phyloP scores from a whole-genome alignment of 2,113 vertebrate genomes.

The Zeus faber region DNA sequence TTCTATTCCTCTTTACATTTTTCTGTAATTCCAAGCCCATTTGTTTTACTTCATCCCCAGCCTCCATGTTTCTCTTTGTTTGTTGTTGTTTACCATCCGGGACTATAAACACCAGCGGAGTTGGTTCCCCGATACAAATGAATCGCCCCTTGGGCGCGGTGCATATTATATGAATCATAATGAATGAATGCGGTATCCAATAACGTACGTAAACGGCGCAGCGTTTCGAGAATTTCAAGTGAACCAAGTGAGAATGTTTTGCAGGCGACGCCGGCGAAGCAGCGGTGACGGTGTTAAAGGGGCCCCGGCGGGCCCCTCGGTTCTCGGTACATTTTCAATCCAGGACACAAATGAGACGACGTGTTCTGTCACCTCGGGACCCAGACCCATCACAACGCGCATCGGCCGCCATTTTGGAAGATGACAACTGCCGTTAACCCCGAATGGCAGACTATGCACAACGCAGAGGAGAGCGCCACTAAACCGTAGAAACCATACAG shows the following conservation, averaged over 20 bases:
- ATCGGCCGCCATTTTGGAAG: not conserved
- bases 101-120: not conserved
- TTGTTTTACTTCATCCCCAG: conserved; percentile 23
- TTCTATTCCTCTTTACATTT: conserved; percentile 25
- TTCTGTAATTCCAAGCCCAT: conserved; percentile 26
- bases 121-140: conserved; percentile 7
- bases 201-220: not conserved
- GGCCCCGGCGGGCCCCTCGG: not conserved
- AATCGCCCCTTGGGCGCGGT: not conserved
- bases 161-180: not conserved
- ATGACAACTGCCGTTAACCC: not conserved
- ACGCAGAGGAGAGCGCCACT: too few species aligned
- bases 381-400: not conserved
- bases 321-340: conserved; percentile 6
- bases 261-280: not conserved
- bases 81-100: too few species aligned
- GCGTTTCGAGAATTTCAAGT: conserved; percentile 3
- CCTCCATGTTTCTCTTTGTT: not conserved
- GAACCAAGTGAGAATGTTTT: not conserved
- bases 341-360: conserved; percentile 4
- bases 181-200: not conserved
- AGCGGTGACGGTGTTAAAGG: not conserved
- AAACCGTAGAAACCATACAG: too few species aligned
- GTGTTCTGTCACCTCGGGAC: not conserved
- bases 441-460: too few species aligned